These are phyloP conservation scores for Netelia inedita DNA, from an alignment of 2,888 invertebrate species.

Conservation along the genomic window DNA sequence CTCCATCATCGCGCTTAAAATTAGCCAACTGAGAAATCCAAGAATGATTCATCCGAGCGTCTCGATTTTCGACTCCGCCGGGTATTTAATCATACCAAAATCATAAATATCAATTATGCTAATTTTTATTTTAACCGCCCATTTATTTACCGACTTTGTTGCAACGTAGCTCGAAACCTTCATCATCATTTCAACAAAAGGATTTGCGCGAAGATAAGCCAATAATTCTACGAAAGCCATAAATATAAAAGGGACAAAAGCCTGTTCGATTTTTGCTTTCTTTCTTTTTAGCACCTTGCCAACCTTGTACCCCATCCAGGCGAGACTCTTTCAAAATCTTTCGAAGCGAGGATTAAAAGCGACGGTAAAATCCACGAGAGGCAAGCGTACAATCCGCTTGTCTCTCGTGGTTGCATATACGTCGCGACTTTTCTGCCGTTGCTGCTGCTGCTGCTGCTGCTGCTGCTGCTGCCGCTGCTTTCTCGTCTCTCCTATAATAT, in stretches of 20 bases:
- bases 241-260: neutral
- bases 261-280: neutral
- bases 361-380: neutral
- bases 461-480: slow-evolving; percentile 37
- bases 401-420: slow-evolving; percentile 3
- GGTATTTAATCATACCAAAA: no score
- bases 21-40: no score
- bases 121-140: no score
- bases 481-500: slow-evolving; percentile 41
- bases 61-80: no score
- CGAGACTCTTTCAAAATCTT: neutral
- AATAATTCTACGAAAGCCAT: neutral
- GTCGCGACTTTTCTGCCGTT: slow-evolving; percentile 11
- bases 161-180: no score
- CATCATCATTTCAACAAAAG: no score
- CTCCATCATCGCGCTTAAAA: no score
- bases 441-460: slow-evolving; percentile 12
- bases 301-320: neutral
- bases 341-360: neutral
- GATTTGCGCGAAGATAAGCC: no score
- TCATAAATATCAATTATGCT: no score
- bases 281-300: neutral
- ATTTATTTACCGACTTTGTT: no score
- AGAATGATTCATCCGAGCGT: no score
- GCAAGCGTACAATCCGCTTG: slow-evolving; percentile 18